phyloP scores from a whole-genome alignment of 2,888 invertebrate genomes.

The Nomada lathburiana region DNA sequence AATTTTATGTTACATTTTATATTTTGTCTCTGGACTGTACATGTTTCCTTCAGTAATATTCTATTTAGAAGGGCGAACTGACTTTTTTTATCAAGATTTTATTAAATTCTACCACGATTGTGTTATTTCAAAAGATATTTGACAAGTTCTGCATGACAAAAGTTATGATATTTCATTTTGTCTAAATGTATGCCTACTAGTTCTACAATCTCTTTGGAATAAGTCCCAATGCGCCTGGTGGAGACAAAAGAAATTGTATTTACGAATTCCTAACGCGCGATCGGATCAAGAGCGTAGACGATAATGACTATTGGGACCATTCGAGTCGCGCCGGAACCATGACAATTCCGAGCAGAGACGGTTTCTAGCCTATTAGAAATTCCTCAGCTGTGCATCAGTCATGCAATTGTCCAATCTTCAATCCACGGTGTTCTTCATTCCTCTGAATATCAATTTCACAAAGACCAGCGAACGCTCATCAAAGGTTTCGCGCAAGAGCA shows the following conservation, averaged over 20 bases:
- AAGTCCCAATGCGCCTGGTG: background rate
- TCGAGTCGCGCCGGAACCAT: background rate
- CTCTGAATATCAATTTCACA: background rate
- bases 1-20: too few species aligned
- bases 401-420: background rate
- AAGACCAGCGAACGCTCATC: background rate
- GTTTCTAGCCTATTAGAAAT: constrained; percentile 10
- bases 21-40: too few species aligned
- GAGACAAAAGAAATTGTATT: background rate
- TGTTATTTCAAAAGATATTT: too few species aligned
- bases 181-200: too few species aligned
- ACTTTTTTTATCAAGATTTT: background rate
- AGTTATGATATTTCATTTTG: too few species aligned
- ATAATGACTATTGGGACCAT: background rate
- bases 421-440: background rate
- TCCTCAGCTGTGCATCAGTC: background rate
- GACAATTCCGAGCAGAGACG: background rate
- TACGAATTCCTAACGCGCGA: background rate
- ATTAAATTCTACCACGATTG: too few species aligned
- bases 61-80: background rate
- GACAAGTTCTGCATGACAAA: too few species aligned
- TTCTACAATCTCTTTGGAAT: background rate
- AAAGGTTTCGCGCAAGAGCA: background rate
- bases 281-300: background rate
- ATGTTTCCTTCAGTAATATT: background rate